Conservation (phyloP, 2,888 invertebrate species). For the Cryptocephalus primarius region DNA sequence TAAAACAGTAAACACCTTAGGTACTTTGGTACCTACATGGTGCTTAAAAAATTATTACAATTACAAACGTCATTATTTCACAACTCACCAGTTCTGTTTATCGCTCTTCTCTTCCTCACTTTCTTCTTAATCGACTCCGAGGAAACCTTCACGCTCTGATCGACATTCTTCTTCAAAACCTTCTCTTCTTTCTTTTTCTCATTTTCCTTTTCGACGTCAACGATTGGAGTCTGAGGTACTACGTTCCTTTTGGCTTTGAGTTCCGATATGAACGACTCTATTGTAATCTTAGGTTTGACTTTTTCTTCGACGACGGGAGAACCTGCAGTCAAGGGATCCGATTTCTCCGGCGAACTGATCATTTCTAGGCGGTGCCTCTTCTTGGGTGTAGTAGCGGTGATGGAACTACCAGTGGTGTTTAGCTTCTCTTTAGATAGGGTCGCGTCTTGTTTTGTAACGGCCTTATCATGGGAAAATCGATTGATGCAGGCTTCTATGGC, state of each 20-base stretch:
- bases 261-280: slow-evolving; percentile 32
- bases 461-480: slow-evolving; percentile 30
- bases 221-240: slow-evolving; percentile 5
- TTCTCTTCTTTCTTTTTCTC: slow-evolving; percentile 18
- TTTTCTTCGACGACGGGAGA: slow-evolving; percentile 14
- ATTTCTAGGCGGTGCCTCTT: slow-evolving; percentile 61
- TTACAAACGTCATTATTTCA: too few relatives aligned
- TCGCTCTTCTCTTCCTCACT: slow-evolving; percentile 57
- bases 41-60: too few relatives aligned
- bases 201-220: slow-evolving; percentile 3
- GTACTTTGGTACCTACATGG: too few relatives aligned
- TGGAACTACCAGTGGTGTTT: slow-evolving; percentile 13
- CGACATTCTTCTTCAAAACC: slow-evolving; percentile 21
- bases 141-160: slow-evolving; percentile 19
- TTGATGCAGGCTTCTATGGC: slow-evolving; percentile 46
- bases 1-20: too few relatives aligned
- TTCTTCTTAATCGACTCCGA: slow-evolving; percentile 34
- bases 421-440: slow-evolving; percentile 16
- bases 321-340: slow-evolving; percentile 2
- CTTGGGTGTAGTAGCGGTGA: slow-evolving; percentile 55
- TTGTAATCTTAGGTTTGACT: slow-evolving; percentile 23
- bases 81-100: slow-evolving; percentile 46
- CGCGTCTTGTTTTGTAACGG: slow-evolving; percentile 13
- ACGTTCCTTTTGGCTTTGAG: slow-evolving; percentile 32
- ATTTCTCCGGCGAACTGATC: slow-evolving; percentile 34